Percentiles rank a stretch among this genome's conserved stretches.
phyloP scores from a whole-genome alignment of 2,797 vertebrate species.

The Aphelocoma californica region DNA sequence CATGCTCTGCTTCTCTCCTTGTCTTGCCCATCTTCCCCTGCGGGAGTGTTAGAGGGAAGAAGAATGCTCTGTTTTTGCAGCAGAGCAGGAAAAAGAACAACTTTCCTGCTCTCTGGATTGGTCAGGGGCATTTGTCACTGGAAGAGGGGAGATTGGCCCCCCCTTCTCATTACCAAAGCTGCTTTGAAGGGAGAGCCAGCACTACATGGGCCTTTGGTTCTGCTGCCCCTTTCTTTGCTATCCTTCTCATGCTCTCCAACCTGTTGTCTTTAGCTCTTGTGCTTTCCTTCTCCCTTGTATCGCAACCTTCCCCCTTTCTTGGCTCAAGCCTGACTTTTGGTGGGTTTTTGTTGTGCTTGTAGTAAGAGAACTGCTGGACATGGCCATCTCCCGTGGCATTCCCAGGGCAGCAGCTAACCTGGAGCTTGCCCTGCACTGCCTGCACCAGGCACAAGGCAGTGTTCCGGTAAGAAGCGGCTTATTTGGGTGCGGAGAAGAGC shows the following conservation, averaged over 20 bases:
- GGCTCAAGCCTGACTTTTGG: neutral
- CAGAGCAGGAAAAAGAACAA: too few relatives aligned
- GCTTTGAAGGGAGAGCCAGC: neutral
- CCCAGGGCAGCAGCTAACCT: neutral
- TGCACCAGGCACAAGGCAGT: neutral
- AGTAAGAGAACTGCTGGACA: neutral
- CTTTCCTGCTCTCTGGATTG: neutral
- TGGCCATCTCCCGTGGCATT: neutral
- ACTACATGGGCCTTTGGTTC: fast-evolving
- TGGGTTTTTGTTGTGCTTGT: neutral
- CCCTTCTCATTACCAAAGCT: neutral
- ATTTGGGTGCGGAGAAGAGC: neutral
- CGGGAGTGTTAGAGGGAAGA: neutral
- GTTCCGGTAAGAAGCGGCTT: neutral
- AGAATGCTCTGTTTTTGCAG: neutral
- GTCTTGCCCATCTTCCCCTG: fast-evolving
- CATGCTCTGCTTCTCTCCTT: neutral
- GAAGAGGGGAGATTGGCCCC: neutral
- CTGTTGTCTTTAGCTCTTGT: neutral
- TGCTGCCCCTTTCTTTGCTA: neutral
- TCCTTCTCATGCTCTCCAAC: neutral
- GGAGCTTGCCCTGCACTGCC: neutral
- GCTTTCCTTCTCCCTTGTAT: neutral
- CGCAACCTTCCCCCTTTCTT: neutral
- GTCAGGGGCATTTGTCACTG: neutral